Base-by-base conservation (phyloP, 1,140 invertebrate genomes). In the Neodiprion lecontei region DNA sequence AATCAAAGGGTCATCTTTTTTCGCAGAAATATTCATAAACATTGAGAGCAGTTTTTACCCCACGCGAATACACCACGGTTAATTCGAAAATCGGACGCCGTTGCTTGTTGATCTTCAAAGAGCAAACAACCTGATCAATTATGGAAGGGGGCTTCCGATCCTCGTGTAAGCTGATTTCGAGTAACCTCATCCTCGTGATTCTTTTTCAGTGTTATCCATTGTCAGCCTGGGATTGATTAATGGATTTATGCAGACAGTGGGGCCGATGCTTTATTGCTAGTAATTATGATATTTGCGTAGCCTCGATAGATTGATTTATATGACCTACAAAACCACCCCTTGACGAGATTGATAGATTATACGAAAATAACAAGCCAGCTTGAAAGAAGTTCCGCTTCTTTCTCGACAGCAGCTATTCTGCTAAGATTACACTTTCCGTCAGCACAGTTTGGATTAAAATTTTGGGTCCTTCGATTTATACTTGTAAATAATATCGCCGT, bases 211-310 rank as follows among this genome's bases (percentile, higher is more conserved):
- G 53, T 61, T 61, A 61, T 61, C n/a, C 53, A 17, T 17, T 17
- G 53, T 61, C 11, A 61, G n/a, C 11, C 4, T 0, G 53, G 53
- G 53, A 61, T 61, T 61, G 53, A 61, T 61, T 61, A 9, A 61
- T 61, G 53, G 53, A 61, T 17, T 61, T 17, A 40, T 40, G 53
- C 11, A 12, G 53, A 61, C n/a, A 17, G 53, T 61, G 53, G 53
- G 9, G 53, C 53, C 53, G 53, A 17, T 14, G n/a, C 53, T 61
- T 61, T 61, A 61, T 61, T 61, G 53, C 53, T 61, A 9, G 53
- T 61, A 61, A 61, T 61, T 61, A 61, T 61, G 53, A 61, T 61
- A 61, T 61, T 61, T 61, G 53, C 53, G 53, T 61, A 61, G 53
- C 53, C 53, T 61, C 53, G 53, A 61, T 61, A 61, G 5, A 61